Percentiles rank a stretch among this genome's conserved stretches.
These are phyloP conservation scores for Sylvilagus floridanus DNA, from an alignment of 2,797 vertebrate species.

Conservation along the genomic window DNA sequence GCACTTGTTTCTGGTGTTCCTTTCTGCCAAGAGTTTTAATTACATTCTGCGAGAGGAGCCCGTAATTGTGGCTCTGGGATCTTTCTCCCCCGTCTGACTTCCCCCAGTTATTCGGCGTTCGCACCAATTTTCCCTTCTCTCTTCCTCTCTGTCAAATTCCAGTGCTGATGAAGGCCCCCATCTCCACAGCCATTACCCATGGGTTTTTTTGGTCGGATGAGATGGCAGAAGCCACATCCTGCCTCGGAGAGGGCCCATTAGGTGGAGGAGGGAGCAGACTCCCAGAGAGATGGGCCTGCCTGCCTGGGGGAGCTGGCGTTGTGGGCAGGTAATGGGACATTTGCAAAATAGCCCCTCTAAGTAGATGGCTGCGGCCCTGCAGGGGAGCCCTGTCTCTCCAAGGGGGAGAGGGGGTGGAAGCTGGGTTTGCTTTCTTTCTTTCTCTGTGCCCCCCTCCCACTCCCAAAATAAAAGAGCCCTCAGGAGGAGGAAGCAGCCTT, in stretches of 20 bases:
- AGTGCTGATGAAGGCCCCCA: neutral
- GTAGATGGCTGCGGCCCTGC: rapidly evolving
- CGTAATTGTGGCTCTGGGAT: constrained; percentile 47
- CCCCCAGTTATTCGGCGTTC: neutral
- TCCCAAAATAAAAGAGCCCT: neutral
- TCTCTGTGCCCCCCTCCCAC: neutral
- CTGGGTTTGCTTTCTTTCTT: neutral
- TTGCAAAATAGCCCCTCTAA: neutral
- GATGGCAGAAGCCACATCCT: constrained; percentile 57
- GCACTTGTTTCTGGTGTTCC: constrained; percentile 70
- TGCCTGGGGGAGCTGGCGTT: neutral
- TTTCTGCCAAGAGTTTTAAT: constrained; percentile 75
- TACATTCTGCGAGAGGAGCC: constrained; percentile 62
- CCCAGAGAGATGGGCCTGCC: neutral
- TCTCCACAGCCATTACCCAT: neutral
- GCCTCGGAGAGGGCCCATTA: constrained; percentile 31
- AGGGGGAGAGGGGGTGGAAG: neutral
- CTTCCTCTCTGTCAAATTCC: neutral
- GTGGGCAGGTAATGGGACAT: neutral
- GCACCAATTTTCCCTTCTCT: neutral
- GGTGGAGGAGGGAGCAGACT: neutral
- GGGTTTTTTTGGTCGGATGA: neutral
- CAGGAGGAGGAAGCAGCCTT: constrained; percentile 2
- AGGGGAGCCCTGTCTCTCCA: neutral
- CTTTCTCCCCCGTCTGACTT: neutral